Evolutionary conservation across 2,888 invertebrate genomes (phyloP).

Genomic region (Chrysolina americana): DNA sequence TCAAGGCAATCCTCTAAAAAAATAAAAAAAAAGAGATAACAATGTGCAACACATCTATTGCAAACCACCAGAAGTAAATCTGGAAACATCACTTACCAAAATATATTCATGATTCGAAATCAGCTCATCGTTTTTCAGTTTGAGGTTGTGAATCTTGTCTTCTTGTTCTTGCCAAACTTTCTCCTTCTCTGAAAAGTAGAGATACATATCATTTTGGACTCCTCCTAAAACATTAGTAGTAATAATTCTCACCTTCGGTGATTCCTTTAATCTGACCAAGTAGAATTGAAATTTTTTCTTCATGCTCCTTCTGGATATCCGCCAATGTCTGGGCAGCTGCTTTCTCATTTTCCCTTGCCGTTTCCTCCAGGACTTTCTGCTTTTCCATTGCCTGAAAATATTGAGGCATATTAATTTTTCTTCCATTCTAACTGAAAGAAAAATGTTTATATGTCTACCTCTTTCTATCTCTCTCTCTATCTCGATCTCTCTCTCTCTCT

Average conservation of each 20-base stretch:
- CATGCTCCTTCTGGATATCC: constrained; percentile 62
- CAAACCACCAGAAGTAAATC: not conserved
- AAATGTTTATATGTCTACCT: no score
- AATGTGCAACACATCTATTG: not conserved
- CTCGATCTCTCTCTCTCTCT: no score
- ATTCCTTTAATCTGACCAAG: constrained; percentile 61
- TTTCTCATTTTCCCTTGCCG: constrained; percentile 51
- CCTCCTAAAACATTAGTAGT: no score
- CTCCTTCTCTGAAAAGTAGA: constrained; percentile 43
- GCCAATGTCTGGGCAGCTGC: constrained; percentile 55
- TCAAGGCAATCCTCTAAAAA: constrained; percentile 24
- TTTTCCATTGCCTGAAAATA: constrained; percentile 50
- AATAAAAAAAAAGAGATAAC: constrained; percentile 29
- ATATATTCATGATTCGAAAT: constrained; percentile 60
- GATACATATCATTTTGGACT: not conserved
- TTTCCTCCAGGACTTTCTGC: constrained; percentile 51
- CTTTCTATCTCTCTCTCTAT: no score
- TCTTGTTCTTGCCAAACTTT: constrained; percentile 50
- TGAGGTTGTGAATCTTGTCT: no score
- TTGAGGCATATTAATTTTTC: no score
- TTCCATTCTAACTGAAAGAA: no score
- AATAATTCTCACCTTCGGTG: constrained; percentile 46
- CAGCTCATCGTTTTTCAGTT: constrained; percentile 53
- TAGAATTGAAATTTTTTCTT: constrained; percentile 64
- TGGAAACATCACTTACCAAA: constrained; percentile 20